phyloP scores from a whole-genome alignment of 2,797 vertebrate species.

The Caiman crocodilus region DNA sequence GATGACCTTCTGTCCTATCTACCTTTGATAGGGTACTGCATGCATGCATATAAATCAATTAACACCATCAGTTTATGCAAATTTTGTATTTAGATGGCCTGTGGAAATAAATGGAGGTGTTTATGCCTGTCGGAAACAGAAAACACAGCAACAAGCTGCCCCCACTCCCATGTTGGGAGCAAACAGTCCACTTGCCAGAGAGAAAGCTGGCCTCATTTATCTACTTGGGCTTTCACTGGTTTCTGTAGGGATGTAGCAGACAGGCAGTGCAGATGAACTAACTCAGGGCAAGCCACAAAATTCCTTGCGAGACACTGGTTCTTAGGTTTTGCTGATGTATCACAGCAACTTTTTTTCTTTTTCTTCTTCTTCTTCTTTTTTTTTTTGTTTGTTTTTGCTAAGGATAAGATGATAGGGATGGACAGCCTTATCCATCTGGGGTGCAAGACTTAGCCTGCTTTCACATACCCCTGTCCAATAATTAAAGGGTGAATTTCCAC shows the following conservation, averaged over 20 bases:
- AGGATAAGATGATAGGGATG: neutral
- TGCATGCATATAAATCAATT: slow-evolving; percentile 72
- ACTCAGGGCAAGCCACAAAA: neutral
- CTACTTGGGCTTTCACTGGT: neutral
- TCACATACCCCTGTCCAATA: neutral
- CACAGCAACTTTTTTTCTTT: slow-evolving; percentile 2
- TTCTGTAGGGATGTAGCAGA: slow-evolving; percentile 29
- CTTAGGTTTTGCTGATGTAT: neutral
- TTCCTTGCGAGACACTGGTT: slow-evolving; percentile 47
- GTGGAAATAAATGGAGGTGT: slow-evolving; percentile 42
- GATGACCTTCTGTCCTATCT: slow-evolving; percentile 54
- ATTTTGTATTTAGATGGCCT: slow-evolving; percentile 59
- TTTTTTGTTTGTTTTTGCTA: neutral
- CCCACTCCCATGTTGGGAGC: neutral
- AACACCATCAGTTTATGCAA: slow-evolving; percentile 63
- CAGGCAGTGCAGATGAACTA: slow-evolving; percentile 45
- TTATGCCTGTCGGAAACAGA: slow-evolving; percentile 39
- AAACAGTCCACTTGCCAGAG: accelerated
- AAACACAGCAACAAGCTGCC: slow-evolving; percentile 39
- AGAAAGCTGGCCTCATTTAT: slow-evolving; percentile 4
- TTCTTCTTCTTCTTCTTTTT: neutral
- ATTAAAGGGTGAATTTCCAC: neutral
- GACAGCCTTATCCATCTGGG: slow-evolving; percentile 2
- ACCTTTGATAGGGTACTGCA: slow-evolving; percentile 56
- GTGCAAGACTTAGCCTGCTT: neutral